These are phyloP conservation scores for Plecotus auritus DNA, from an alignment of 2,113 vertebrate species.

Conservation along the genomic window DNA sequence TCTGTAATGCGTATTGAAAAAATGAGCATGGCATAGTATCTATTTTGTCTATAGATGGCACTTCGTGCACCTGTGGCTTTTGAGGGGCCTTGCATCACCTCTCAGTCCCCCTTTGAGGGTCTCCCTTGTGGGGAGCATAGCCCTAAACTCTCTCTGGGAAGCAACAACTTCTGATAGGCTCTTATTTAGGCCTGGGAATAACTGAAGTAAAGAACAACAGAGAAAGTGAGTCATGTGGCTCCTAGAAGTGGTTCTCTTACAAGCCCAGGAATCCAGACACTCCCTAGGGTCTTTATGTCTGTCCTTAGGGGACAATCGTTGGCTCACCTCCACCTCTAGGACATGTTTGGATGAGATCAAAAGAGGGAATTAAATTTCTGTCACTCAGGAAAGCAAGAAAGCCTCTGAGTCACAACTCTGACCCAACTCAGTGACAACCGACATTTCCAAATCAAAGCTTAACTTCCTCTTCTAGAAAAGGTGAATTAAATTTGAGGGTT, in stretches of 20 bases:
- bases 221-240: background rate
- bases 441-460: constrained; percentile 10
- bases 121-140: background rate
- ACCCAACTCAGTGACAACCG: background rate
- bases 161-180: background rate
- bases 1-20: background rate
- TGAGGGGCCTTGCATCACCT: background rate
- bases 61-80: background rate
- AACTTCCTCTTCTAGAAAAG: background rate
- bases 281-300: background rate
- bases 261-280: background rate
- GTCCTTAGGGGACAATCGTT: background rate
- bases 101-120: background rate
- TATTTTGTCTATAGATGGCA: background rate
- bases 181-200: background rate
- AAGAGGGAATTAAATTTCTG: background rate
- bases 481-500: background rate
- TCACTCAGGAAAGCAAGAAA: background rate
- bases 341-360: background rate
- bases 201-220: background rate
- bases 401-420: background rate
- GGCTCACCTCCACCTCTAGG: accelerated
- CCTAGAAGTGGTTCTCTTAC: background rate
- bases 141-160: background rate
- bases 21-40: background rate